phyloP scores from a whole-genome alignment of 2,113 vertebrate genomes.

The Centropus unirufus region DNA sequence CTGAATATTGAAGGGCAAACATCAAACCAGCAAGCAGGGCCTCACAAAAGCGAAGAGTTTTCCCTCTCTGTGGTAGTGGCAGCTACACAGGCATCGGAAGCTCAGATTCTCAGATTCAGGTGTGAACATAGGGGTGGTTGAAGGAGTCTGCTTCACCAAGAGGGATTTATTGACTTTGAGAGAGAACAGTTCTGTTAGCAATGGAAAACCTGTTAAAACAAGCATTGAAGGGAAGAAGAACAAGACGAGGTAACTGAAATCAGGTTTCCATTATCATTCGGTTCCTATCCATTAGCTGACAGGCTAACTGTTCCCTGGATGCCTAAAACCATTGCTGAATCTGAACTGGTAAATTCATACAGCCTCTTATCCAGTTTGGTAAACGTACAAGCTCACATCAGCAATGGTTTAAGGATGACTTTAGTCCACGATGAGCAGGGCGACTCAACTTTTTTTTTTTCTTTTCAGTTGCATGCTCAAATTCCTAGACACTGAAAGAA shows the following conservation, averaged over 20 bases:
- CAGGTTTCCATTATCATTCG: background rate
- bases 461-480: background rate
- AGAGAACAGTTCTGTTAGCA: background rate
- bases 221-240: background rate
- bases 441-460: background rate
- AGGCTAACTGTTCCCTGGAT: background rate
- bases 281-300: background rate
- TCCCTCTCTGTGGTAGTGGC: background rate
- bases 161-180: background rate
- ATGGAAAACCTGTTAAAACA: background rate
- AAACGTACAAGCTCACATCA: background rate
- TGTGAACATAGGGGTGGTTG: background rate
- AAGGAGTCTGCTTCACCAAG: background rate
- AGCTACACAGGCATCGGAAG: background rate
- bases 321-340: background rate
- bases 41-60: background rate
- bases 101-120: background rate
- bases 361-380: fast-evolving
- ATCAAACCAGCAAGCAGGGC: background rate
- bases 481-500: background rate
- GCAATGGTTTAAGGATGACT: background rate
- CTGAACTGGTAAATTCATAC: background rate
- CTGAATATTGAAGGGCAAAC: background rate
- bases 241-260: background rate
- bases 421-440: background rate